Percentiles rank a stretch among this genome's conserved stretches.
Evolutionary conservation across 1,140 invertebrate genomes (phyloP).

Genomic region (Battus philenor): DNA sequence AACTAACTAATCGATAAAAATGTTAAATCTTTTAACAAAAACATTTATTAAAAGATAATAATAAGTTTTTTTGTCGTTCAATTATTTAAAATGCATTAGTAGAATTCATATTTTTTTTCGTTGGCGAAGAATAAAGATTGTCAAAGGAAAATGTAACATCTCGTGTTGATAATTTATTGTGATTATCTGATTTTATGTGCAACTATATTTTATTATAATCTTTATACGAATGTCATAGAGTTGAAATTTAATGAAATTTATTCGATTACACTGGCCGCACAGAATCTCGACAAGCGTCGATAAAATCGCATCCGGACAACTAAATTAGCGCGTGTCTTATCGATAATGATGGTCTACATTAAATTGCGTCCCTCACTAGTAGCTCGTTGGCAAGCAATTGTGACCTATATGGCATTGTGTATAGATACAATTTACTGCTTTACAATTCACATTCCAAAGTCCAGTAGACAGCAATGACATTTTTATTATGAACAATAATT

Average conservation of each 20-base stretch:
- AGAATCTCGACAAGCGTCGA: slow-evolving; percentile 11
- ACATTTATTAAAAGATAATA: too few relatives aligned
- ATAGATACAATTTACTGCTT: slow-evolving; percentile 2
- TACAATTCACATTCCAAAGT: not conserved
- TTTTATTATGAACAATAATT: slow-evolving; percentile 13
- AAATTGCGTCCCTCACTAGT: slow-evolving; percentile 27
- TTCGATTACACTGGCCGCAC: slow-evolving; percentile 12
- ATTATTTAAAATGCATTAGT: slow-evolving; percentile 16
- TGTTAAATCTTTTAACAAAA: too few relatives aligned
- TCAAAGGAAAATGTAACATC: slow-evolving; percentile 12
- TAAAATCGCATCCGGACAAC: slow-evolving; percentile 24
- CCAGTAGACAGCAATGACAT: slow-evolving; percentile 7
- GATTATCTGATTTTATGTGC: not conserved
- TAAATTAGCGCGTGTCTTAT: slow-evolving; percentile 41
- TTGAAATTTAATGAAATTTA: slow-evolving; percentile 1
- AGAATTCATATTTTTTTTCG: slow-evolving; percentile 1
- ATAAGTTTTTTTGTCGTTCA: too few relatives aligned
- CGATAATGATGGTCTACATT: slow-evolving; percentile 34
- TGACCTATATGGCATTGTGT: not conserved
- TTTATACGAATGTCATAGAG: not conserved
- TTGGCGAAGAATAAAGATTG: not conserved
- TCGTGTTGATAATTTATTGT: slow-evolving; percentile 9
- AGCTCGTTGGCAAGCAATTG: not conserved
- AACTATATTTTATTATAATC: slow-evolving; percentile 1
- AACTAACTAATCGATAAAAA: too few relatives aligned